Evolutionary conservation across 2,113 vertebrate species (phyloP), one percentile per base, ranked within the genome.

Genomic region (Antechinus flavipes): DNA sequence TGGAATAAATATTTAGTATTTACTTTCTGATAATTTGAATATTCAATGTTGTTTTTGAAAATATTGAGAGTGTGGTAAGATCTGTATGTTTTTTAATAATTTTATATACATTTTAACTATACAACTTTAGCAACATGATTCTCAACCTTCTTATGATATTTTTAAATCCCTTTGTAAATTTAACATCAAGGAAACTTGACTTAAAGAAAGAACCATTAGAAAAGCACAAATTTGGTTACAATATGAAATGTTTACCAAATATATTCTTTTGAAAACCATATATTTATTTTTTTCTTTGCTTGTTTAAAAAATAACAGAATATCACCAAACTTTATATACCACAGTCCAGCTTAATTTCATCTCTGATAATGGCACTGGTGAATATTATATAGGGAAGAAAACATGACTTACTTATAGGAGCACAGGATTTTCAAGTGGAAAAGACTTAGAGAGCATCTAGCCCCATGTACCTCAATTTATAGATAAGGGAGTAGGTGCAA

Each of bases 1-100:
- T 35, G 61, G 14, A 68, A 68, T 30, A n/a, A n/a, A 12, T 68
- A 68, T 68, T 68, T 76, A n/a, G 16, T 76, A 19, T 76, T 76
- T 42, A 76, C 68, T 11, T 35, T n/a, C 35, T 42, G 68, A 16
- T 76, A 76, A 22, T 14, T 76, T n/a, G n/a, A 76, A 76, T 76
- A 61, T 42, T 0, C 26, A 56, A 42, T 76, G 68, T 25, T 54
- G 5, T 52, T 91, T 93, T 93, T 42, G 5, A 9, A 42, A 91
- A 49, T 22, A 58, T 96, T 91, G 49, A 89, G 90, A 76, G 68
- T 94, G 47, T 89, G n/a, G n/a, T 11, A 3, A 90, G 53, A 26
- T 16, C 23, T 58, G 8, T 92, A 58, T 30, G 54, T 11, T 2
- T 52, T 23, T 92, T 54, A 76, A 25, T 42, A 90, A 50, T 92